Percentiles rank a stretch among this genome's conserved stretches.
Evolutionary conservation across 1,140 invertebrate species (phyloP).

Genomic region (Temnothorax longispinosus): DNA sequence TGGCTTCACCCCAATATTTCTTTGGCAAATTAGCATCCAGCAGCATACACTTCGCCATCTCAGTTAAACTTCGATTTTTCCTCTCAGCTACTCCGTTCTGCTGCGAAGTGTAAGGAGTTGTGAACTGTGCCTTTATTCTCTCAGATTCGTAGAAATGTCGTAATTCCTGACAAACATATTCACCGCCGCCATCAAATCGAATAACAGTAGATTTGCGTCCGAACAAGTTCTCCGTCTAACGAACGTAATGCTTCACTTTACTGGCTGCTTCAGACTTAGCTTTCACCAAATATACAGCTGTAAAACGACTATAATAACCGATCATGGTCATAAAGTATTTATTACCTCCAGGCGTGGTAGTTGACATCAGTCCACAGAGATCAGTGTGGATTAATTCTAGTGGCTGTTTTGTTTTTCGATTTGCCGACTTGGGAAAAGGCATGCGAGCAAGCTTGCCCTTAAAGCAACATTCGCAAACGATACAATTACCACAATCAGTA

Average conservation of each 20-base stretch:
- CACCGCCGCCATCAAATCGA: not conserved
- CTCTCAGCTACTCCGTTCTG: not conserved
- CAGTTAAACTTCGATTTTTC: not conserved
- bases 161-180: not conserved
- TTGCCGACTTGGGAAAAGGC: not conserved
- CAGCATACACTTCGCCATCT: not conserved
- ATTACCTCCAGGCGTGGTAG: not conserved
- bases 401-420: not conserved
- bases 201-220: not conserved
- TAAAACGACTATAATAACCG: not conserved
- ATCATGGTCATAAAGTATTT: not conserved
- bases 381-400: not conserved
- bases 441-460: not conserved
- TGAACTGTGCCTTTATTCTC: not conserved
- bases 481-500: not conserved
- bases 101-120: not conserved
- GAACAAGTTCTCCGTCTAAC: not conserved
- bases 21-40: not conserved
- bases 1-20: not conserved
- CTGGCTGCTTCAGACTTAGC: not conserved
- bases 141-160: not conserved
- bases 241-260: not conserved
- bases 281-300: not conserved
- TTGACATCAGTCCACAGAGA: not conserved
- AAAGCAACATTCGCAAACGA: not conserved